Base-by-base conservation (phyloP, 2,113 vertebrate species). In the Psilopsiagon aurifrons region DNA sequence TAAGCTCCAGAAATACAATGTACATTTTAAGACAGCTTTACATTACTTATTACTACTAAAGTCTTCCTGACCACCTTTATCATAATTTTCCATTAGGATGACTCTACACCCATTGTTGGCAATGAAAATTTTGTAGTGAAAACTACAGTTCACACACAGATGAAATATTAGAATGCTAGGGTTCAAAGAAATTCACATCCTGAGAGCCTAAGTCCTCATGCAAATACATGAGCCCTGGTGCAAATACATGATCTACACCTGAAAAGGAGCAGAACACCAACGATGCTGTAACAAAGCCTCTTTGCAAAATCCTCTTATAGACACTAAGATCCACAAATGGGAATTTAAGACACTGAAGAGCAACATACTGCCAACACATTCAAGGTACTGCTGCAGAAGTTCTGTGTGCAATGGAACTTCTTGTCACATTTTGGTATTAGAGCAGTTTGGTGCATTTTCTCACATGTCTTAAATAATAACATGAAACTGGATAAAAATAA, bases 171-270 rank as follows among this genome's bases (percentile, higher is more conserved):
- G 29, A 90, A 92, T 64, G 55, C 52, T 71, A 73, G 62, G 90
- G 90, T 76, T 62, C 77, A 77, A 95, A 94, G 51, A 74, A 87
- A 63, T 29, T 94, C 68, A 90, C 55, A 89, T 78, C 95, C 51
- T 92, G 68, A 64, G 62, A 86, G 22, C 46, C 24, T 78, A 92
- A 95, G 64, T n/a, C 43, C 23, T 88, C 43, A 33, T 10, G 15
- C n/a, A 81, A 97, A 90, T 68, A 92, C 54, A 60, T 24, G 49
- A 95, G 69, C 46, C 52, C 37, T 85, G 39, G 23, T 77, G 64
- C 43, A 90, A 97, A 92, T 67, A 92, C 63, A 75, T 17, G 44
- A 94, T 55, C 57, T 63, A 86, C 47, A 89, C 80, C 33, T 67
- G 43, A 67, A 88, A 78, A 83, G 13, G 63, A 86, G 78, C 35